Evolutionary conservation across 2,888 invertebrate species (phyloP).

Genomic region (Patella ulyssiponensis): DNA sequence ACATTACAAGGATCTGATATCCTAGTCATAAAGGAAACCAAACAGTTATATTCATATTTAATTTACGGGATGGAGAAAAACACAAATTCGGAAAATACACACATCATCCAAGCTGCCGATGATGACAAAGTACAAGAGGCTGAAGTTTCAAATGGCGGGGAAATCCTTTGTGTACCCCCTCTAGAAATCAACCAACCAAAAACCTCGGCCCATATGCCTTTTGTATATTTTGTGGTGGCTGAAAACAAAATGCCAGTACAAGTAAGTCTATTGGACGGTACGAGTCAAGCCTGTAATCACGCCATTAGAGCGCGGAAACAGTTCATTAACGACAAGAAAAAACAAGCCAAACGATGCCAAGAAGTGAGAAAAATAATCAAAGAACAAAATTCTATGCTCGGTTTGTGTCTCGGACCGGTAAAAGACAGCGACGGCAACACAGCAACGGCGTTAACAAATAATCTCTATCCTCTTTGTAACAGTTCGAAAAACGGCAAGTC

Average conservation of each 20-base stretch:
- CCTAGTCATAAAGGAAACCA: too few species aligned
- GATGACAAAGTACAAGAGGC: too few species aligned
- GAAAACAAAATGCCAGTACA: background rate
- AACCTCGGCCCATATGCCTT: conserved; percentile 8
- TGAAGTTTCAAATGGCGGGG: too few species aligned
- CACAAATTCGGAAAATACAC: too few species aligned
- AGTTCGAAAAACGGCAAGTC: background rate
- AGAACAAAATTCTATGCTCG: background rate
- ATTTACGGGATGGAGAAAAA: too few species aligned
- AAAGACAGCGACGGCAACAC: background rate
- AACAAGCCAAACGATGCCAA: background rate
- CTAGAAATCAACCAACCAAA: background rate
- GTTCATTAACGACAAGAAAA: conserved; percentile 1
- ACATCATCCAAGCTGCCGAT: too few species aligned
- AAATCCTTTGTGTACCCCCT: background rate
- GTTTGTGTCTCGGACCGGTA: background rate
- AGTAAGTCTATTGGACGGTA: background rate
- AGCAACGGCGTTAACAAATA: background rate
- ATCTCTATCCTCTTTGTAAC: background rate
- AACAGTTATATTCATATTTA: too few species aligned
- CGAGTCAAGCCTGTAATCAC: background rate
- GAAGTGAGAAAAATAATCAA: background rate
- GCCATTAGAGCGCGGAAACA: background rate
- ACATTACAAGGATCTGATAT: too few species aligned
- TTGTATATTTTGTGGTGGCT: conserved; percentile 6